These are phyloP conservation scores for Ia io DNA, from an alignment of 2,113 vertebrate species.

Conservation along the genomic window DNA sequence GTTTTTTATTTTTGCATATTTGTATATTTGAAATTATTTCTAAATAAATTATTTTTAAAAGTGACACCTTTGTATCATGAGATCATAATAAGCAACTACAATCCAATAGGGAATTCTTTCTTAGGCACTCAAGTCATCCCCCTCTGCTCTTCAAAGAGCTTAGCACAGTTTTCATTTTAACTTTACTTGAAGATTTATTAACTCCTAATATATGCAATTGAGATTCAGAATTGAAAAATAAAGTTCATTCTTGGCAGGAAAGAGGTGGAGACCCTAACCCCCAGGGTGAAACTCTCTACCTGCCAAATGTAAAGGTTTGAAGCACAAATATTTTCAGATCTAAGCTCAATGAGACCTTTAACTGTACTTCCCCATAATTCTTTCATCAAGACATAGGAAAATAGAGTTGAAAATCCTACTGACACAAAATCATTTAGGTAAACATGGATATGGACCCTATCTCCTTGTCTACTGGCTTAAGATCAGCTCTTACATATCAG, in stretches of 20 bases:
- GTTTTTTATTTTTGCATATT: constrained; percentile 1
- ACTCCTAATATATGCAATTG: neutral
- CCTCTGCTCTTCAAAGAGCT: constrained; percentile 2
- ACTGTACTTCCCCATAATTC: neutral
- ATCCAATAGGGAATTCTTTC: neutral
- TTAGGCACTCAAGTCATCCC: neutral
- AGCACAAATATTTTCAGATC: neutral
- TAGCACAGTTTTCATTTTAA: neutral
- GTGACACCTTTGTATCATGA: neutral
- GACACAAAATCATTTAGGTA: neutral
- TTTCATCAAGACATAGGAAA: neutral
- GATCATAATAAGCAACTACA: neutral
- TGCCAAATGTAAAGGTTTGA: neutral
- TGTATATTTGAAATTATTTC: constrained; percentile 31
- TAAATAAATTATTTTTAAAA: constrained; percentile 1
- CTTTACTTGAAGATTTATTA: constrained; percentile 36
- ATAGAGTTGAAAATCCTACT: neutral
- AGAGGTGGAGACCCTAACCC: neutral
- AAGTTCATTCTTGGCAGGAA: neutral
- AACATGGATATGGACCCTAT: neutral
- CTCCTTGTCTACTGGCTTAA: neutral
- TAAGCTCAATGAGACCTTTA: constrained; percentile 6
- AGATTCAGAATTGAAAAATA: constrained; percentile 8
- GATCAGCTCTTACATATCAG: neutral
- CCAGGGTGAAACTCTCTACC: neutral